Percentiles rank a stretch among this genome's conserved stretches.
Evolutionary conservation across 35 echinoderm and acorn worm genomes (phyloP).

Genomic region (Heliocidaris tuberculata): DNA sequence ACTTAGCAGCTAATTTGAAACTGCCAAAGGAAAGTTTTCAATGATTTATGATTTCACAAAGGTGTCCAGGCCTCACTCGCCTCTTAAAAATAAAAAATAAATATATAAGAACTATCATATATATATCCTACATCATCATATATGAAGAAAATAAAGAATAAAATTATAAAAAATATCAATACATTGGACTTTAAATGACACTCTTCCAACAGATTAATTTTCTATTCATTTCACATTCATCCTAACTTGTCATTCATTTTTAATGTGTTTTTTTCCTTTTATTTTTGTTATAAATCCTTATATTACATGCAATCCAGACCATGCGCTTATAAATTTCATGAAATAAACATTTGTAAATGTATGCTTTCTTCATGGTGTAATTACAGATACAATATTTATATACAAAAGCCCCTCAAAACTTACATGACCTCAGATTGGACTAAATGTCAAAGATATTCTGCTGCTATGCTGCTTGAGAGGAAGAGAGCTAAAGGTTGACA

Average conservation of each 20-base stretch:
- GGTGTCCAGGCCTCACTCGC: neutral
- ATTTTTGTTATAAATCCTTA: constrained; percentile 1
- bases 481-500: too few species aligned
- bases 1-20: neutral
- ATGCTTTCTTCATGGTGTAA: neutral
- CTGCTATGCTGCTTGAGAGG: neutral
- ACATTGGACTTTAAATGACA: neutral
- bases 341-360: neutral
- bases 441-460: neutral
- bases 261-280: neutral
- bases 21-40: neutral
- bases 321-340: constrained; percentile 2
- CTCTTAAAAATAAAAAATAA: neutral
- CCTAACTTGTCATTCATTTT: neutral
- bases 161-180: neutral
- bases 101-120: constrained; percentile 7
- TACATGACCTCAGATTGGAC: neutral
- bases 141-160: neutral
- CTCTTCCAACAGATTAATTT: neutral
- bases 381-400: constrained; percentile 14
- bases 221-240: neutral
- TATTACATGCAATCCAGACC: neutral
- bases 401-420: neutral
- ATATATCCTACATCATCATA: constrained; percentile 18
- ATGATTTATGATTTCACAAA: constrained; percentile 16